Conservation (phyloP, 2,113 vertebrate genomes). For the Zosterops japonicus region DNA sequence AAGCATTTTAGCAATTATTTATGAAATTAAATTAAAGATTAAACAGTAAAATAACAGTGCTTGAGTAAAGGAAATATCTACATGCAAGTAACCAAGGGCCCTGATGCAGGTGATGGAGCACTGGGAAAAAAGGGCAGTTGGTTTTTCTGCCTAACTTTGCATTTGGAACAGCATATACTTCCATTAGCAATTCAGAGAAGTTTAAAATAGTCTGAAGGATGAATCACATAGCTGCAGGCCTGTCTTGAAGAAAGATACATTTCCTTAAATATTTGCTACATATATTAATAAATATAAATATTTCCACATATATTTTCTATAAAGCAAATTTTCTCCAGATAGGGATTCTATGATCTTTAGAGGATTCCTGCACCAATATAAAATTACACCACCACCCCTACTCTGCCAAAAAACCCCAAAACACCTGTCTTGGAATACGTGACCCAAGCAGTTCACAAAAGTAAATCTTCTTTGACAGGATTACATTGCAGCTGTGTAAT, state of each 20-base stretch:
- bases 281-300: too few relatives aligned
- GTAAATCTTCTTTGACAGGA: background rate
- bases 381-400: background rate
- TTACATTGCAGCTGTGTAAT: background rate
- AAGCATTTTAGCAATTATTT: background rate
- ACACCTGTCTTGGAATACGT: background rate
- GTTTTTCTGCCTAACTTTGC: background rate
- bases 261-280: background rate
- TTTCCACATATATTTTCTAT: background rate
- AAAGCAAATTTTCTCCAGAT: background rate
- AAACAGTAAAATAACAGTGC: background rate
- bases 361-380: background rate
- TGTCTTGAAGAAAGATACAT: background rate
- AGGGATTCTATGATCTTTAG: background rate
- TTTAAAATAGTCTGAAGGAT: background rate
- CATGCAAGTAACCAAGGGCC: accelerated
- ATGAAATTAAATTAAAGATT: background rate
- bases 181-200: background rate
- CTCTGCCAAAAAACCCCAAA: background rate
- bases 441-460: background rate
- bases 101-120: background rate
- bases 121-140: background rate
- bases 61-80: background rate
- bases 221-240: background rate
- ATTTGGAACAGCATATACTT: background rate